Percentiles rank a stretch among this genome's conserved stretches.
These are phyloP conservation scores for Rhinolophus ferrumequinum DNA, from an alignment of 2,113 vertebrate species.

Conservation along the genomic window DNA sequence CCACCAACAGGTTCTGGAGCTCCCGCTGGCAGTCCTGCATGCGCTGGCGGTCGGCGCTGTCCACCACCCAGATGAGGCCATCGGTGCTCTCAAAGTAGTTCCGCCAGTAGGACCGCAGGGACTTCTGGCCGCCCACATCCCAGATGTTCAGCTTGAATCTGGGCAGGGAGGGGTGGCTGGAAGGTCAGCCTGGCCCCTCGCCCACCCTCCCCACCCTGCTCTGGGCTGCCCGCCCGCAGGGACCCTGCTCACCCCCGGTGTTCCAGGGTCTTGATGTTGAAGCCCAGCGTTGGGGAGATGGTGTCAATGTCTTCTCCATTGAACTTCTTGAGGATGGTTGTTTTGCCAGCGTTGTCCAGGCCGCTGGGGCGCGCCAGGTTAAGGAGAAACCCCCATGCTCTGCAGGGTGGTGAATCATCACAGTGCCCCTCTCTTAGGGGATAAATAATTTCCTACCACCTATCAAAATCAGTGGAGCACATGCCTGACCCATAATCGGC, in stretches of 20 bases:
- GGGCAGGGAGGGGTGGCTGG: neutral
- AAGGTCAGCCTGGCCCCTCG: neutral
- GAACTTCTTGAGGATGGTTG: slow-evolving; percentile 95
- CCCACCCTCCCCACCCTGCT: fast-evolving
- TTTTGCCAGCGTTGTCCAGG: slow-evolving; percentile 95
- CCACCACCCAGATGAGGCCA: slow-evolving; percentile 96
- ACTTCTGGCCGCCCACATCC: slow-evolving; percentile 96
- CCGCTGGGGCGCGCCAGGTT: slow-evolving; percentile 84
- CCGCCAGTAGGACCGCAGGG: slow-evolving; percentile 95
- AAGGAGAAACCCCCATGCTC: slow-evolving; percentile 72
- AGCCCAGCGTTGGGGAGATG: slow-evolving; percentile 94
- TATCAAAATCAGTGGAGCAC: neutral
- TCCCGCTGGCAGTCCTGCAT: slow-evolving; percentile 92
- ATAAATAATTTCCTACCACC: neutral
- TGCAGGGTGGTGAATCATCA: neutral
- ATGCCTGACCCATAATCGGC: neutral
- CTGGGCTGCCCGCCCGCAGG: fast-evolving
- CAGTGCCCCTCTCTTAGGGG: neutral
- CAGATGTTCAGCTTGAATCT: slow-evolving; percentile 96
- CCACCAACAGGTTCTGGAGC: slow-evolving; percentile 88
- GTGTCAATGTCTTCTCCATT: slow-evolving; percentile 95
- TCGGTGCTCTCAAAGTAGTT: slow-evolving; percentile 98
- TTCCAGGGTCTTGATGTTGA: slow-evolving; percentile 96
- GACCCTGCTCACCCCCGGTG: slow-evolving; percentile 88
- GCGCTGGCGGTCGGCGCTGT: slow-evolving; percentile 93